Conservation (phyloP, 2,888 invertebrate genomes). For the Campoletis raptor region DNA sequence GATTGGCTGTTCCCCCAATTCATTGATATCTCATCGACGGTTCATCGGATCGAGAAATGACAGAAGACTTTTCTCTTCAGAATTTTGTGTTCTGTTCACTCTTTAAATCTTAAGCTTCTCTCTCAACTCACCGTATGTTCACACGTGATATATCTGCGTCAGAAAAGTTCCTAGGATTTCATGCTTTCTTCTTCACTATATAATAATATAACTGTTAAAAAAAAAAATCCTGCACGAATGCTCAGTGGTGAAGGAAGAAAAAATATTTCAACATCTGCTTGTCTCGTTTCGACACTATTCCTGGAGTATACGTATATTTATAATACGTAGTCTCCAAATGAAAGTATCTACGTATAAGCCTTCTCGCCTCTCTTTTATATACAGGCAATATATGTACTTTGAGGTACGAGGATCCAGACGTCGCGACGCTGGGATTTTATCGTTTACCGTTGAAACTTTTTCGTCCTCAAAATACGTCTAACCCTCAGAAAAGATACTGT, state of each 20-base stretch:
- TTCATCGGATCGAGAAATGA: not conserved
- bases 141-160: not conserved
- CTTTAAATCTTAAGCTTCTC: not conserved
- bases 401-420: constrained; percentile 57
- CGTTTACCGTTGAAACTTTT: constrained; percentile 48
- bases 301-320: constrained; percentile 4
- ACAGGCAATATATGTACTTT: constrained; percentile 4
- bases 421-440: constrained; percentile 47
- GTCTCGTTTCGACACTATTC: constrained; percentile 59
- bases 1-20: not conserved
- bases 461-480: constrained; percentile 19
- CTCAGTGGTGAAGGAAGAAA: constrained; percentile 12
- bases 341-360: constrained; percentile 38
- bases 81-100: not conserved
- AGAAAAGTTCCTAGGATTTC: constrained; percentile 26
- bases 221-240: constrained; percentile 31
- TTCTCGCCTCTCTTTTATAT: constrained; percentile 3
- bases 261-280: constrained; percentile 60
- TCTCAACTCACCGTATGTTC: not conserved
- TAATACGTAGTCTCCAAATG: constrained; percentile 32
- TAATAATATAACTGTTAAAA: constrained; percentile 48
- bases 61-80: not conserved
- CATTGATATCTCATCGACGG: not conserved
- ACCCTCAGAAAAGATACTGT: constrained; percentile 7
- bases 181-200: constrained; percentile 24